Conservation (phyloP, 2,113 vertebrate species). For the Agapornis roseicollis region DNA sequence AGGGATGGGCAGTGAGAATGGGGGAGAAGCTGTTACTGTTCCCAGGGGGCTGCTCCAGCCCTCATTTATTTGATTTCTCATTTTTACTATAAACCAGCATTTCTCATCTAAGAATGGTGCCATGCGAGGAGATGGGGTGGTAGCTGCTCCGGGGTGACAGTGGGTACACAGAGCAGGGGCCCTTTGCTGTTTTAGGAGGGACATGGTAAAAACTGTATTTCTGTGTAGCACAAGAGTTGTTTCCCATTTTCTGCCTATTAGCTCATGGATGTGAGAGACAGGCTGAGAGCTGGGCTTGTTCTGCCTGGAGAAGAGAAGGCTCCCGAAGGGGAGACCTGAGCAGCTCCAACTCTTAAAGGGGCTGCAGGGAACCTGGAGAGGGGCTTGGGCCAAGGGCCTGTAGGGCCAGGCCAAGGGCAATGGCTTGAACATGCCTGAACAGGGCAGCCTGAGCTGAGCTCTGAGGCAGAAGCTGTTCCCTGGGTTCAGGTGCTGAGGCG, state of each 20-base stretch:
- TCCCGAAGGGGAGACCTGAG: background rate
- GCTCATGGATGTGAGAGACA: accelerated
- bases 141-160: background rate
- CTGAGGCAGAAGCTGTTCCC: too few relatives aligned
- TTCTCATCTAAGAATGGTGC: background rate
- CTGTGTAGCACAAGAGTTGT: background rate
- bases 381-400: too few relatives aligned
- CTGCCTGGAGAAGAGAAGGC: background rate
- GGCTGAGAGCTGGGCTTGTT: background rate
- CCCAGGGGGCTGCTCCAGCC: background rate
- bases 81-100: background rate
- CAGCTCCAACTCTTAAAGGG: background rate
- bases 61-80: background rate
- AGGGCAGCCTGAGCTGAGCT: too few relatives aligned
- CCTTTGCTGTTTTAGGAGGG: background rate
- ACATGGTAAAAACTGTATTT: background rate
- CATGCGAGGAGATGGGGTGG: background rate
- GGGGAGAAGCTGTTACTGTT: background rate
- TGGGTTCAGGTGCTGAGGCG: too few relatives aligned
- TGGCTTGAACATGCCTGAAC: too few relatives aligned
- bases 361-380: accelerated
- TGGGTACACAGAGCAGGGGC: accelerated
- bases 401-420: too few relatives aligned
- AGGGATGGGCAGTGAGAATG: background rate
- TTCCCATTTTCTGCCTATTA: background rate